Base-by-base conservation (phyloP, 2,113 vertebrate genomes). In the Microcebus griseorufus region DNA sequence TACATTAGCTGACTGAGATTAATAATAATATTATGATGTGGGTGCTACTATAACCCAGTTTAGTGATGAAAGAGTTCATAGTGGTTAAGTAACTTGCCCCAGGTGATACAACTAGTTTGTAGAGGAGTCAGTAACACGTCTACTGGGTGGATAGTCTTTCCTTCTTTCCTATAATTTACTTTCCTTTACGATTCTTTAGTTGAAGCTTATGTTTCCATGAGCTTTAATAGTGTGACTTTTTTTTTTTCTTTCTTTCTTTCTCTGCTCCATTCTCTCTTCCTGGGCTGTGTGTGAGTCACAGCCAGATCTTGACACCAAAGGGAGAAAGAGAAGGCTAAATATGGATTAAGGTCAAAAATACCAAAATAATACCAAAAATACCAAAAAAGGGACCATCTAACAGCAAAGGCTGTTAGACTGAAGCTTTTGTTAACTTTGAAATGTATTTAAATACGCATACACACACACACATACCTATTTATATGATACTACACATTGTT, bases 1-100 rank as follows among this genome's bases (percentile, higher is more conserved):
- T 89, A n/a, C 32, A 48, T 93, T 95, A 88, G 64, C 14, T 96
- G 67, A 82, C 86, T 73, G 42, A 86, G 81, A 45, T 62, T 92
- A 65, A 39, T 72, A 75, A 87, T 53, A 55, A 75, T 83, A 45
- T 78, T 92, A 25, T 32, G 48, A 83, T 6, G 45, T 58, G 64
- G 2, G 2, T 69, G 42, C 23, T 8, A 39, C 45, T 60, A 25
- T 51, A 80, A 27, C 12, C 51, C n/a, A 64, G 29, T 84, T 37
- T 84, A 76, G 29, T 37, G 27, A 64, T 69, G 51, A 81, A 80
- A 80, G 94, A 92, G 14, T 23, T 12, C 39, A 89, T 23, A 67
- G 34, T 25, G 10, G 13, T n/a, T 70, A n/a, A 69, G 22, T 55
- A 39, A 78, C 22, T 81, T 72, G 34, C 25, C 62, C 9, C 60